phyloP scores from a whole-genome alignment of 2,888 invertebrate species.

The Erebia ligea region DNA sequence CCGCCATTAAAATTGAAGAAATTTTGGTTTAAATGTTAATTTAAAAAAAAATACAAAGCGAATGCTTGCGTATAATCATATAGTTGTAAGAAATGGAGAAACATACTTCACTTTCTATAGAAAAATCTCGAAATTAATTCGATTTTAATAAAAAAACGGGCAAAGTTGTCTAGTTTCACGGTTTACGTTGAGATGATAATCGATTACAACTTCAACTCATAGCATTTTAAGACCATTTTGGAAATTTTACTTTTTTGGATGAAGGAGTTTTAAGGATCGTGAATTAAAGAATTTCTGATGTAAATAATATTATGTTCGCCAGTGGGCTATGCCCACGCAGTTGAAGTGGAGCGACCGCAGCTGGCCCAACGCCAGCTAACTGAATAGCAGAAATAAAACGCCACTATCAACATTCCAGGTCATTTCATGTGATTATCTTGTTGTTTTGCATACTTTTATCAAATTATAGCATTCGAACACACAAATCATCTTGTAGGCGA shows the following conservation, averaged over 20 bases:
- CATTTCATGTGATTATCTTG: slow-evolving; percentile 76
- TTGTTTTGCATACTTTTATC: slow-evolving; percentile 52
- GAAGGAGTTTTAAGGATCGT: slow-evolving; percentile 15
- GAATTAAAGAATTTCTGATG: slow-evolving; percentile 40
- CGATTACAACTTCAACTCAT: too few species aligned
- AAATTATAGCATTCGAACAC: slow-evolving; percentile 22
- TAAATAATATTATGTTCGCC: slow-evolving; percentile 44
- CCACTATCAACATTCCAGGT: slow-evolving; percentile 81
- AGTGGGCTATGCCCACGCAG: slow-evolving; percentile 67
- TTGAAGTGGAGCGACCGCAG: slow-evolving; percentile 64
- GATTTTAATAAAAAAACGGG: too few species aligned
- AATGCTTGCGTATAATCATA: too few species aligned
- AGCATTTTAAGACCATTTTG: background rate
- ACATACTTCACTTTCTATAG: too few species aligned
- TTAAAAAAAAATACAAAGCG: too few species aligned
- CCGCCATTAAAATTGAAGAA: too few species aligned
- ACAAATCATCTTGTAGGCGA: background rate
- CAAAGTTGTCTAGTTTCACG: too few species aligned
- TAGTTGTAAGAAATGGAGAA: too few species aligned
- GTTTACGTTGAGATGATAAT: too few species aligned
- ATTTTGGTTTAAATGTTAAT: too few species aligned
- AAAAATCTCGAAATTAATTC: too few species aligned
- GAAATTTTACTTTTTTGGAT: background rate
- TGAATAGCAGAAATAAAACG: slow-evolving; percentile 78
- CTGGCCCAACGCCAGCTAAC: slow-evolving; percentile 74